A percentile compares a stretch with the other conserved stretches of the same genome.
Evolutionary conservation across 2,113 vertebrate species (phyloP).

Genomic region (Eidolon helvum): DNA sequence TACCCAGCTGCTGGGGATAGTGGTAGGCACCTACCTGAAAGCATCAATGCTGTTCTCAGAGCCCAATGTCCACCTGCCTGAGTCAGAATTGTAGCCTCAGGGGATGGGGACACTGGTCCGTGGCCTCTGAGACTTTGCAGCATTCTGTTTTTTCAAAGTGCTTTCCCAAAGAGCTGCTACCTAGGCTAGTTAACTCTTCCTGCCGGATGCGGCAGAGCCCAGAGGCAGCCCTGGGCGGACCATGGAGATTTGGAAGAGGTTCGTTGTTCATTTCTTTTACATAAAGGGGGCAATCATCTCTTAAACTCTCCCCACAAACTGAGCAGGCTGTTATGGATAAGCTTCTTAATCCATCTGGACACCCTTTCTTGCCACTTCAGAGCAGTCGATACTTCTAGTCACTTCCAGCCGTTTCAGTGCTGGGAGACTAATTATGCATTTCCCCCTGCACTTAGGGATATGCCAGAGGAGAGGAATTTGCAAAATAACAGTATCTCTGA

Average conservation of each 20-base stretch:
- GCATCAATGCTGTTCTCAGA: not conserved
- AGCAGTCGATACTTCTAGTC: constrained; percentile 67
- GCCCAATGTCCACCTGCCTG: not conserved
- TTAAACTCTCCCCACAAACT: constrained; percentile 71
- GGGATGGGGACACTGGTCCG: not conserved
- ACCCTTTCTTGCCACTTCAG: constrained; percentile 67
- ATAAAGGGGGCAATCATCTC: constrained; percentile 64
- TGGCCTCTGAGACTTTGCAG: not conserved
- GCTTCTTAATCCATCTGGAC: constrained; percentile 75
- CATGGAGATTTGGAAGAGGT: not conserved
- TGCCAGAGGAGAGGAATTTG: constrained; percentile 70
- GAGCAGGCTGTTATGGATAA: constrained; percentile 72
- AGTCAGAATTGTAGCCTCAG: not conserved
- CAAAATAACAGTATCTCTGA: constrained; percentile 74
- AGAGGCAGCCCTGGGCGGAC: not conserved
- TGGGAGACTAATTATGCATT: constrained; percentile 68
- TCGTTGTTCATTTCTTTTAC: constrained; percentile 58
- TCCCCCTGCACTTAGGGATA: constrained; percentile 47
- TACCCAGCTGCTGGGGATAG: not conserved
- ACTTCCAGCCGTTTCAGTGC: constrained; percentile 77
- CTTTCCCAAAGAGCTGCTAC: not conserved
- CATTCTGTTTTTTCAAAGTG: not conserved
- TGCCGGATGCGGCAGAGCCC: not conserved
- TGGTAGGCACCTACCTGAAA: not conserved
- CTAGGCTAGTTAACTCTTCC: not conserved